These are phyloP conservation scores for Condylura cristata DNA, from an alignment of 2,113 vertebrate species.

Conservation along the genomic window DNA sequence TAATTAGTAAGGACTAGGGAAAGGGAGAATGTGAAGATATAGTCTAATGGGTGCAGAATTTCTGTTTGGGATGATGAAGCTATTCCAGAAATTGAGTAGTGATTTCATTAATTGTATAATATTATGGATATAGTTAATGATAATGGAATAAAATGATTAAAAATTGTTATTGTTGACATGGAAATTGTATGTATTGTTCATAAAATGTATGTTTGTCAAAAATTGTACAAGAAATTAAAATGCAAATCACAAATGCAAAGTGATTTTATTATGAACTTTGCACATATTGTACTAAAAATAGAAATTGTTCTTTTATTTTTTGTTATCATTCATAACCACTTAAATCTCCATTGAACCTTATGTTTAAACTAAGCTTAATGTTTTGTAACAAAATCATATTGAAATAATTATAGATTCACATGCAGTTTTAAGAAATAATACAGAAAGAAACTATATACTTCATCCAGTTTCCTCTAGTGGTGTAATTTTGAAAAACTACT, in stretches of 20 bases:
- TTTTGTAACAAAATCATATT: not conserved
- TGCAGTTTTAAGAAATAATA: not conserved
- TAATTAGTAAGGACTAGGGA: not conserved
- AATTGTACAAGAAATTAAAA: conserved; percentile 9
- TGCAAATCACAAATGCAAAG: not conserved
- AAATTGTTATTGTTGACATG: not conserved
- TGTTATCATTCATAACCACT: not conserved
- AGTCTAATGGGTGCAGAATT: not conserved
- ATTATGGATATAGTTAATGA: not conserved
- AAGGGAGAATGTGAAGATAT: not conserved
- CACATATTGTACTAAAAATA: not conserved
- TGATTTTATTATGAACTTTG: not conserved
- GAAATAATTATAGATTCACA: not conserved
- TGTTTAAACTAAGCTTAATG: not conserved
- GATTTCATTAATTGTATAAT: not conserved
- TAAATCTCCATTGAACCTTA: not conserved
- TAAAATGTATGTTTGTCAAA: not conserved
- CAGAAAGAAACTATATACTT: not conserved
- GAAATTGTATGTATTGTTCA: not conserved
- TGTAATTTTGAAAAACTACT: not conserved
- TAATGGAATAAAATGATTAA: not conserved
- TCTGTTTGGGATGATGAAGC: not conserved
- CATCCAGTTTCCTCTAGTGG: not conserved
- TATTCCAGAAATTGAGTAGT: not conserved
- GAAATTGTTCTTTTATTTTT: not conserved